A percentile compares a stretch with the other conserved stretches of the same genome.
Evolutionary conservation across 2,113 vertebrate species (phyloP).

Genomic region (Haemorhous mexicanus): DNA sequence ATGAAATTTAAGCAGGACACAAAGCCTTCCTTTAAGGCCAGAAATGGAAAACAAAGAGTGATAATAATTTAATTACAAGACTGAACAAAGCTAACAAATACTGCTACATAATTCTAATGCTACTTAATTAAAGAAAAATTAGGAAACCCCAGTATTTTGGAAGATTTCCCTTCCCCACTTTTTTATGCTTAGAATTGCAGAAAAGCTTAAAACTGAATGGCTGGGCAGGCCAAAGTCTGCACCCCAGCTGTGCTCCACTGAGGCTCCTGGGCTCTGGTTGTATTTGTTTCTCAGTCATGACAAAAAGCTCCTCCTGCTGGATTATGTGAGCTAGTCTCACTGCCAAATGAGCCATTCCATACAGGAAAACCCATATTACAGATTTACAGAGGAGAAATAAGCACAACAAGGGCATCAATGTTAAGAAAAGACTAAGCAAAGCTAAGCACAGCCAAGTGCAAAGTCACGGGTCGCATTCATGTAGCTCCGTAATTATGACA

Average conservation of each 20-base stretch:
- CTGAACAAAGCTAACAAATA: neutral
- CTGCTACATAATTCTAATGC: neutral
- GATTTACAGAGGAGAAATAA: neutral
- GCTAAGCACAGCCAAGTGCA: neutral
- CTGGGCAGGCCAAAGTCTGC: neutral
- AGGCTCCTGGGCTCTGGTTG: neutral
- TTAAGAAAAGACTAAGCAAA: neutral
- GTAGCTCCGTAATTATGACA: neutral
- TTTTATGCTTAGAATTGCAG: neutral
- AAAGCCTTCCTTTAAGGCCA: neutral
- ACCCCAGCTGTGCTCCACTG: neutral
- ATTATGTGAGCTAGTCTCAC: neutral
- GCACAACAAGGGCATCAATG: neutral
- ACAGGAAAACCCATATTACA: rapidly evolving
- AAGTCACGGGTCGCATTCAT: neutral
- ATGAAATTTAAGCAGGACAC: neutral
- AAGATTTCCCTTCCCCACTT: neutral
- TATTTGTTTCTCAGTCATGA: neutral
- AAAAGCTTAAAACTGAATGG: neutral
- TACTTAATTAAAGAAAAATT: neutral
- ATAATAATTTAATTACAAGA: neutral
- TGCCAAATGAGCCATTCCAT: neutral
- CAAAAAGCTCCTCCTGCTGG: neutral
- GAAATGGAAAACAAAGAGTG: neutral
- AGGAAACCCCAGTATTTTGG: neutral